These are phyloP conservation scores for Atrina japonica DNA, from an alignment of 2,888 invertebrate species.

Conservation along the genomic window DNA sequence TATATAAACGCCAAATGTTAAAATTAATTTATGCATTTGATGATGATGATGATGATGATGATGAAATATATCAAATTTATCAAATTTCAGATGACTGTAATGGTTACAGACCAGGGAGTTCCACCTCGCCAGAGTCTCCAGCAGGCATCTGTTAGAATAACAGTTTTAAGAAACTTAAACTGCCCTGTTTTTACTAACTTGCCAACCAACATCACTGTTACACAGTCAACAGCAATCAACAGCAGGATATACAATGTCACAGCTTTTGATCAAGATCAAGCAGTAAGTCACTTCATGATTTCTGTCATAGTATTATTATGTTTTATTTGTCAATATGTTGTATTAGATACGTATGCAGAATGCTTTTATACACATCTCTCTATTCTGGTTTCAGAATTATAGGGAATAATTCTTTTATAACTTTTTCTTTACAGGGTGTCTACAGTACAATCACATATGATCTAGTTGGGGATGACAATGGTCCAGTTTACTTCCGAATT, in stretches of 20 bases:
- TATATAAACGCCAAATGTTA: too few relatives aligned
- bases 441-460: conserved; percentile 64
- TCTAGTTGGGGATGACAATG: conserved; percentile 72
- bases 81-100: conserved; percentile 61
- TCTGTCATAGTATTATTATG: too few relatives aligned
- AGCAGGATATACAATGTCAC: conserved; percentile 48
- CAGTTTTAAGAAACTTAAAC: conserved; percentile 61
- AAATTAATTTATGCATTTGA: too few relatives aligned
- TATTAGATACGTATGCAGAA: too few relatives aligned
- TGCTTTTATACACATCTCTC: too few relatives aligned
- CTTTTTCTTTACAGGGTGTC: conserved; percentile 46
- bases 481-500: conserved; percentile 88
- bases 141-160: conserved; percentile 65
- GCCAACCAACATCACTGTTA: conserved; percentile 61
- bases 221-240: conserved; percentile 41
- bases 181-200: conserved; percentile 67
- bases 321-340: too few relatives aligned
- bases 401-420: too few relatives aligned
- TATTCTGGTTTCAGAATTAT: too few relatives aligned
- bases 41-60: too few relatives aligned
- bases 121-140: conserved; percentile 55
- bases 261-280: conserved; percentile 55
- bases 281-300: conserved; percentile 48
- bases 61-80: too few relatives aligned
- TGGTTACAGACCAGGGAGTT: conserved; percentile 63